Percentiles rank a stretch among this genome's conserved stretches.
Evolutionary conservation across 2,888 invertebrate species (phyloP).

Genomic region (Xestia xanthographa): DNA sequence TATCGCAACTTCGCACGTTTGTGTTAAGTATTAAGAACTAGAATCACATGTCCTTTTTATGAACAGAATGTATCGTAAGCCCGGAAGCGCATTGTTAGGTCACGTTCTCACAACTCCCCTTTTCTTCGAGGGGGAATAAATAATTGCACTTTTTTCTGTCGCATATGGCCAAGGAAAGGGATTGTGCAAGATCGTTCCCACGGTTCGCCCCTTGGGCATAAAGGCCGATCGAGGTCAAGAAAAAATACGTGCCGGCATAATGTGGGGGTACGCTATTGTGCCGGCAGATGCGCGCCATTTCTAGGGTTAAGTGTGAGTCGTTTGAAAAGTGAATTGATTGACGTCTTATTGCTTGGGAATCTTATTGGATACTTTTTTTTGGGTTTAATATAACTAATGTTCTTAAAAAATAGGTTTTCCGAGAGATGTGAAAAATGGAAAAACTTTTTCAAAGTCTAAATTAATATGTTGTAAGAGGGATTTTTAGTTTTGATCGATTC

Average conservation of each 20-base stretch:
- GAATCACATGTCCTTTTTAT: constrained; percentile 75
- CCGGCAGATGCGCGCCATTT: constrained; percentile 85
- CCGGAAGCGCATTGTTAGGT: constrained; percentile 91
- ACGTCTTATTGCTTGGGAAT: constrained; percentile 71
- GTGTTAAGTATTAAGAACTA: constrained; percentile 76
- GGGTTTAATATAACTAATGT: neutral
- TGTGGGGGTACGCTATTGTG: constrained; percentile 86
- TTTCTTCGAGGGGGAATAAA: constrained; percentile 90
- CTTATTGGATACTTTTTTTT: constrained; percentile 57
- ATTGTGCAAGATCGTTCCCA: constrained; percentile 89
- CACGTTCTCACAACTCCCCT: constrained; percentile 91
- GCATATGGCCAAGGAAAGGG: constrained; percentile 90
- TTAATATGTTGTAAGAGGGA: neutral
- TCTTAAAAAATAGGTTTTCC: neutral
- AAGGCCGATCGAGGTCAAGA: constrained; percentile 89
- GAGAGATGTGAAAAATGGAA: too few species aligned
- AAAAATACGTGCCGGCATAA: constrained; percentile 89
- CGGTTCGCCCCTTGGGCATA: constrained; percentile 88
- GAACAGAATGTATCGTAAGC: constrained; percentile 87
- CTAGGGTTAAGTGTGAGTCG: constrained; percentile 88
- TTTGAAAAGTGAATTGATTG: constrained; percentile 85
- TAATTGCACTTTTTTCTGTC: constrained; percentile 91
- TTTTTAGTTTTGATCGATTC: neutral
- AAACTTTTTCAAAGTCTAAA: too few species aligned
- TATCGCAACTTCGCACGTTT: constrained; percentile 81